Evolutionary conservation across 2,113 vertebrate genomes (phyloP).

Genomic region (Trinectes maculatus): DNA sequence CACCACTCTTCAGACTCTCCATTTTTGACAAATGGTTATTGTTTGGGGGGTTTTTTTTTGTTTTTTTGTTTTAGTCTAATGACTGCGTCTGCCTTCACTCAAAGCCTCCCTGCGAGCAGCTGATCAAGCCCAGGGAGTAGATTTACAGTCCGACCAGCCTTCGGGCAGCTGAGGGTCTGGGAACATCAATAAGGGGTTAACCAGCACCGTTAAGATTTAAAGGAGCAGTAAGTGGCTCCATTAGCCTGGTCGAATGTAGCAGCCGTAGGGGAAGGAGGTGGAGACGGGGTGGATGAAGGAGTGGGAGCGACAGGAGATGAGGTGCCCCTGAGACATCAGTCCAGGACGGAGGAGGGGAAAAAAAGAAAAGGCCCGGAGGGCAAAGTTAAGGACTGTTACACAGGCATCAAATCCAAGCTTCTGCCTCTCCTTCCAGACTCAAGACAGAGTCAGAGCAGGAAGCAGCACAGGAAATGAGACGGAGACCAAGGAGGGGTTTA

Average conservation of each 20-base stretch:
- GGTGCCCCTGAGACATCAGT: constrained; percentile 64
- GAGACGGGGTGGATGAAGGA: constrained; percentile 56
- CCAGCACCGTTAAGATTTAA: constrained; percentile 80
- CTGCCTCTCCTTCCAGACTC: constrained; percentile 41
- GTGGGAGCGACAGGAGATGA: constrained; percentile 63
- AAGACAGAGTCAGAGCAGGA: constrained; percentile 51
- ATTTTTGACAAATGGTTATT: constrained; percentile 52
- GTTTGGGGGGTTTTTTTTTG: constrained; percentile 6
- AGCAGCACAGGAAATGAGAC: constrained; percentile 69
- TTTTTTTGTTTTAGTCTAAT: constrained; percentile 57
- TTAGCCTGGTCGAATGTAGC: constrained; percentile 71
- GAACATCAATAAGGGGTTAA: constrained; percentile 82
- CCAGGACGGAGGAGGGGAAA: constrained; percentile 26
- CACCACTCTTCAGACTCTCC: constrained; percentile 29
- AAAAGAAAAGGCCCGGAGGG: constrained; percentile 35
- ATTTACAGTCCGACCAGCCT: constrained; percentile 69
- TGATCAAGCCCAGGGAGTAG: constrained; percentile 63
- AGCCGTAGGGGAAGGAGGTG: constrained; percentile 56
- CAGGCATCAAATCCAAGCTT: constrained; percentile 65
- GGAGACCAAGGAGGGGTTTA: constrained; percentile 21
- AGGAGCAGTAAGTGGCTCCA: constrained; percentile 81
- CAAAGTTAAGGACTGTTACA: constrained; percentile 56
- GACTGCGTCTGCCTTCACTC: constrained; percentile 65
- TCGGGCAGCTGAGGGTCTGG: constrained; percentile 67
- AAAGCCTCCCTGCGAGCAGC: constrained; percentile 57